Conservation (phyloP, 37 sponge, comb jelly and placozoan genomes). For the Crambe crambe region DNA sequence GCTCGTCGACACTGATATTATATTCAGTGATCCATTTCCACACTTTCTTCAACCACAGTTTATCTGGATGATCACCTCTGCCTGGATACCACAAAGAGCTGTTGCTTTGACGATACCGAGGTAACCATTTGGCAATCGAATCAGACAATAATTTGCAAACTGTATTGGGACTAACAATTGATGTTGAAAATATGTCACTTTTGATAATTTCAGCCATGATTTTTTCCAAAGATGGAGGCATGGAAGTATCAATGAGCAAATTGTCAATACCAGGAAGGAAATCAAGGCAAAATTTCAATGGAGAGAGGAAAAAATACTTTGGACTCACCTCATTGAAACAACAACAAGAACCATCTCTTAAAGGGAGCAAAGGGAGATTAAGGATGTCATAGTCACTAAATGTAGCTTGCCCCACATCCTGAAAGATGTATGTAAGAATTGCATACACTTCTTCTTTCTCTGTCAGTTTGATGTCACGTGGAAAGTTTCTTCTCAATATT, state of each 20-base stretch:
- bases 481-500: conserved; percentile 1
- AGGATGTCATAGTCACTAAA: conserved; percentile 7
- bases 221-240: not conserved
- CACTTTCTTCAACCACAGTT: conserved; percentile 47
- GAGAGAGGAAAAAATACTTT: conserved; percentile 8
- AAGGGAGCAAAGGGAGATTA: conserved; percentile 37
- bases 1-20: not conserved
- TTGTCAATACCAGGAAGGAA: conserved; percentile 27
- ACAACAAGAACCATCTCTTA: not conserved
- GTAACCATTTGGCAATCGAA: not conserved
- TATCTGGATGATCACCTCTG: not conserved
- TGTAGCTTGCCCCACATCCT: conserved; percentile 4
- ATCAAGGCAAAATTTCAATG: not conserved
- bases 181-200: too few species aligned
- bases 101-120: not conserved
- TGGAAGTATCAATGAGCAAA: not conserved
- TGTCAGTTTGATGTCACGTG: not conserved
- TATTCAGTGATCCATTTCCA: conserved; percentile 39
- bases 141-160: conserved; percentile 11
- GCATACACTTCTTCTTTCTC: not conserved
- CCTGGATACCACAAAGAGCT: not conserved
- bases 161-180: too few species aligned
- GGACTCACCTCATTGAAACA: not conserved
- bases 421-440: conserved; percentile 33
- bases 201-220: not conserved